Percentiles rank a stretch among this genome's conserved stretches.
Conservation (phyloP, 2,888 invertebrate species). For the Agonopterix heracliana region DNA sequence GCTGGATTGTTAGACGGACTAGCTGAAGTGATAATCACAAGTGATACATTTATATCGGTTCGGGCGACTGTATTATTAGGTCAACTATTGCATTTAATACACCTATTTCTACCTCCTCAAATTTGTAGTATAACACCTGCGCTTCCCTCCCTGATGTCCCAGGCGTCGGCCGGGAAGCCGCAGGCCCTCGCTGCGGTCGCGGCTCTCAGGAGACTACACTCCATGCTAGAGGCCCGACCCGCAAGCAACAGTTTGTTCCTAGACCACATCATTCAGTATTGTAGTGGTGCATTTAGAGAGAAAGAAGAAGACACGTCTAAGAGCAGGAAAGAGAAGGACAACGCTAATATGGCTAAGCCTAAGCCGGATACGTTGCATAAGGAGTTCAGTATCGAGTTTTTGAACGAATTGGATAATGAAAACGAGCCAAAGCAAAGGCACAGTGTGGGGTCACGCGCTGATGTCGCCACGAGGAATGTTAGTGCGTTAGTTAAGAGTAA, state of each 20-base stretch:
- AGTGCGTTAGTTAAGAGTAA: slow-evolving; percentile 66
- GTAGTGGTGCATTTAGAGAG: slow-evolving; percentile 55
- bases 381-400: slow-evolving; percentile 56
- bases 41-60: slow-evolving; percentile 92
- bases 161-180: slow-evolving; percentile 86
- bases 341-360: slow-evolving; percentile 52
- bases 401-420: slow-evolving; percentile 62
- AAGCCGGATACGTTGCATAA: slow-evolving; percentile 37
- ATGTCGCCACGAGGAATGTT: slow-evolving; percentile 62
- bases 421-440: slow-evolving; percentile 58
- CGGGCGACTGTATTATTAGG: slow-evolving; percentile 93
- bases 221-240: slow-evolving; percentile 86
- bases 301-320: slow-evolving; percentile 48
- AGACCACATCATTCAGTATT: slow-evolving; percentile 83
- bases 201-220: slow-evolving; percentile 86
- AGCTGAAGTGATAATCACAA: slow-evolving; percentile 92
- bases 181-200: slow-evolving; percentile 89
- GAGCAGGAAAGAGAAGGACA: slow-evolving; percentile 58
- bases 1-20: slow-evolving; percentile 91
- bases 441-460: slow-evolving; percentile 61
- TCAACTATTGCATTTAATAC: slow-evolving; percentile 91
- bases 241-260: slow-evolving; percentile 89
- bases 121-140: slow-evolving; percentile 89
- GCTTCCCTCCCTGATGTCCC: slow-evolving; percentile 86
- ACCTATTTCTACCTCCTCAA: slow-evolving; percentile 90